These are phyloP conservation scores for Metacarcinus magister DNA, from an alignment of 2,888 invertebrate species.

Conservation along the genomic window DNA sequence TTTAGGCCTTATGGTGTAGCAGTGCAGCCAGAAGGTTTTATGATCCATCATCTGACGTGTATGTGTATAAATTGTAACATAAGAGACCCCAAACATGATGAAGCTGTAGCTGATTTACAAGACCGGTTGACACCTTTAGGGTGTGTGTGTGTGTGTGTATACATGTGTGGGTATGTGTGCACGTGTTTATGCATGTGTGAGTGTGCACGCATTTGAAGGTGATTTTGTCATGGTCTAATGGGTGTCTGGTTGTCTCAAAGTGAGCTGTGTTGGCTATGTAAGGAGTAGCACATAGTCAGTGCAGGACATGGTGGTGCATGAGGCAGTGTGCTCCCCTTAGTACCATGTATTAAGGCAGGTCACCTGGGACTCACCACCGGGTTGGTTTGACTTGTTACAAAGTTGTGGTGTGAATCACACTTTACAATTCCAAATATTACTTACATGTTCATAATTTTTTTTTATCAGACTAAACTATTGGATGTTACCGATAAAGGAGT, in stretches of 20 bases:
- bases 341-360: slow-evolving; percentile 16
- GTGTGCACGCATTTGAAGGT: not conserved
- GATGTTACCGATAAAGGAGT: not conserved
- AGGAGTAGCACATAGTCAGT: not conserved
- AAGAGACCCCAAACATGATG: not conserved
- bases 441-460: not conserved
- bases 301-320: not conserved
- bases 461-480: not conserved
- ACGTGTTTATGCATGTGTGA: not conserved
- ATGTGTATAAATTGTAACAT: slow-evolving; percentile 46
- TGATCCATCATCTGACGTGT: not conserved
- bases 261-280: slow-evolving; percentile 12
- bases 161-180: not conserved
- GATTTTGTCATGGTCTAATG: not conserved
- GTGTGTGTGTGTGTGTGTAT: not conserved
- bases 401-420: not conserved
- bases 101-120: not conserved
- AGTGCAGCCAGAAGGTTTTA: not conserved
- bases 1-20: slow-evolving; percentile 46
- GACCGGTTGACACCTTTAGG: not conserved
- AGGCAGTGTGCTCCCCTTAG: slow-evolving; percentile 35
- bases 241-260: not conserved
- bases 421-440: not conserved
- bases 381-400: slow-evolving; percentile 6
- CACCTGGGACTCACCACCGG: not conserved